phyloP scores from a whole-genome alignment of 1,140 invertebrate genomes.

The Drosophila guanche region DNA sequence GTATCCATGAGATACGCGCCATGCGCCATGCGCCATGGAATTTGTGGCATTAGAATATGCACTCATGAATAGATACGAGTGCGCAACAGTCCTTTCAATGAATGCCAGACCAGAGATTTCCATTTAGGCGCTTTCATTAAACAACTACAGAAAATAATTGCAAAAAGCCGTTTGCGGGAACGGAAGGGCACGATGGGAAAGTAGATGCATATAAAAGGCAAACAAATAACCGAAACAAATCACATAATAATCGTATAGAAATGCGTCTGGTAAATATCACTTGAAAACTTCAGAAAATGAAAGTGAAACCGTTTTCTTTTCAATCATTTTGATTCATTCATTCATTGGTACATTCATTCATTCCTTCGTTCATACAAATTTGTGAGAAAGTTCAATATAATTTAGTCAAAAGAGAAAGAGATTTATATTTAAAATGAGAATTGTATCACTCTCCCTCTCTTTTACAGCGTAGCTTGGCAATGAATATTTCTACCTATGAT shows the following conservation, averaged over 20 bases:
- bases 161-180: constrained; percentile 15
- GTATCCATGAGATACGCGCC: constrained; percentile 49
- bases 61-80: constrained; percentile 30
- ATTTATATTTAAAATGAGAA: constrained; percentile 32
- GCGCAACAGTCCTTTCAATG: constrained; percentile 16
- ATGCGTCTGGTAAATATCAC: constrained; percentile 43
- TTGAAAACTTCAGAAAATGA: constrained; percentile 38
- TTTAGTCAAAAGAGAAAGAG: constrained; percentile 17
- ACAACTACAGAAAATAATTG: constrained; percentile 50
- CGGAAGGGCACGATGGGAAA: constrained; percentile 26
- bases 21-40: constrained; percentile 43
- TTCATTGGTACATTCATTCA: constrained; percentile 4
- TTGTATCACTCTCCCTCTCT: constrained; percentile 9
- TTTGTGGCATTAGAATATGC: constrained; percentile 48
- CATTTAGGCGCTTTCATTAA: constrained; percentile 46
- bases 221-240: constrained; percentile 51
- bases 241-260: constrained; percentile 40
- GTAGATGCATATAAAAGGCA: constrained; percentile 8
- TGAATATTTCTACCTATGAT: neutral
- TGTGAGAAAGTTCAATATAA: constrained; percentile 35
- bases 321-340: constrained; percentile 10
- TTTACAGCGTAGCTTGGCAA: too few species aligned
- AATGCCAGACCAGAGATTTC: constrained; percentile 37
- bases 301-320: constrained; percentile 53
- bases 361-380: constrained; percentile 20